phyloP scores from a whole-genome alignment of 1,140 invertebrate species.

The Drosophila subpulchrella region DNA sequence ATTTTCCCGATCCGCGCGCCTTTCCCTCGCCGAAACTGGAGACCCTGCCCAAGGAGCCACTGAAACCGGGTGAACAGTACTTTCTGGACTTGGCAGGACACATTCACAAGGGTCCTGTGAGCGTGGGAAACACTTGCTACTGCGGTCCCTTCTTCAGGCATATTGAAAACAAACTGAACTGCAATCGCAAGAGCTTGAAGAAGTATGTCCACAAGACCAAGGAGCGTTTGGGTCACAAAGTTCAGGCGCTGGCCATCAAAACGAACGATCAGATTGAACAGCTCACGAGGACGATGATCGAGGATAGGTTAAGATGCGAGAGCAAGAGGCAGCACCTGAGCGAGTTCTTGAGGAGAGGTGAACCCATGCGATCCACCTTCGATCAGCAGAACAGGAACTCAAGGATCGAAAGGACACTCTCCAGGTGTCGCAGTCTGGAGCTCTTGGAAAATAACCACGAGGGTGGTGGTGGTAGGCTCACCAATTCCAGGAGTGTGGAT shows the following conservation, averaged over 20 bases:
- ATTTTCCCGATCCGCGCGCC: slow-evolving; percentile 92
- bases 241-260: slow-evolving; percentile 91
- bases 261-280: slow-evolving; percentile 92
- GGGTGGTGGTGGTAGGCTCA: slow-evolving; percentile 83
- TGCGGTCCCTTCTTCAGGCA: slow-evolving; percentile 93
- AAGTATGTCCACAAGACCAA: slow-evolving; percentile 93
- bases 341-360: slow-evolving; percentile 85
- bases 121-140: slow-evolving; percentile 92
- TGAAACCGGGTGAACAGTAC: slow-evolving; percentile 96
- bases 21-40: slow-evolving; percentile 94
- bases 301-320: slow-evolving; percentile 88
- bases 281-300: slow-evolving; percentile 87
- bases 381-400: slow-evolving; percentile 86
- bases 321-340: slow-evolving; percentile 88
- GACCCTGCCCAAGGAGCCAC: slow-evolving; percentile 92
- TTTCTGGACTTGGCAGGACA: slow-evolving; percentile 98
- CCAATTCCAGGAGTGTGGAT: slow-evolving; percentile 75
- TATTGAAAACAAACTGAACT: slow-evolving; percentile 93
- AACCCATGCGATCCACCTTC: slow-evolving; percentile 61
- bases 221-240: slow-evolving; percentile 93
- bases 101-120: slow-evolving; percentile 96
- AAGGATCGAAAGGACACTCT: slow-evolving; percentile 86
- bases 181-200: slow-evolving; percentile 93
- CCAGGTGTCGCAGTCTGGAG: slow-evolving; percentile 88
- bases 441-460: slow-evolving; percentile 85